A percentile compares a stretch with the other conserved stretches of the same genome.
These are phyloP conservation scores for Cataglyphis altisquamis DNA, from an alignment of 2,888 invertebrate species.

Conservation along the genomic window DNA sequence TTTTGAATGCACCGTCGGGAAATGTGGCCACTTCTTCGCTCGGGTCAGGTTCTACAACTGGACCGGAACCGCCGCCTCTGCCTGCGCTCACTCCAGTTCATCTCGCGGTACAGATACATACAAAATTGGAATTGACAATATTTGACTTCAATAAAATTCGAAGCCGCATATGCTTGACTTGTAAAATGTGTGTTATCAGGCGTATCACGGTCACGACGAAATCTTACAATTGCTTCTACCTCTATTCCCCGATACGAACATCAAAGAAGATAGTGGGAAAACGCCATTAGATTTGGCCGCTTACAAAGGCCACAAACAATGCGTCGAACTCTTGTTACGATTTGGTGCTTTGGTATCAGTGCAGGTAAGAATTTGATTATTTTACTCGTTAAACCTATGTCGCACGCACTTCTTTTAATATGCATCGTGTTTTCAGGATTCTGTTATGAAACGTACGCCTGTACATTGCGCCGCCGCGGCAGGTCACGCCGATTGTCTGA, in stretches of 20 bases:
- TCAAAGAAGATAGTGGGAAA: constrained; percentile 87
- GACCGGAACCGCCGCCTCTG: constrained; percentile 59
- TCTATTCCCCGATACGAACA: constrained; percentile 88
- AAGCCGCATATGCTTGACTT: background rate
- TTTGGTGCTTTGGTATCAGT: constrained; percentile 87
- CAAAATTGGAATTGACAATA: constrained; percentile 34
- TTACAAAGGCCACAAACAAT: constrained; percentile 87
- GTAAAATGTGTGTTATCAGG: constrained; percentile 76
- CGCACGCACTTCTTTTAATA: background rate
- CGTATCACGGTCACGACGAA: constrained; percentile 88
- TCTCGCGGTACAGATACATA: constrained; percentile 86
- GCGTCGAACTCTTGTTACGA: constrained; percentile 87
- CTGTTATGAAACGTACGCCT: constrained; percentile 85
- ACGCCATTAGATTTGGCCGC: constrained; percentile 89
- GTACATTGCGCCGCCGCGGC: constrained; percentile 87
- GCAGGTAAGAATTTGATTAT: constrained; percentile 59
- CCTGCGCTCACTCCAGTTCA: constrained; percentile 88
- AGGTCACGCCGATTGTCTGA: constrained; percentile 88
- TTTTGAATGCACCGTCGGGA: constrained; percentile 80
- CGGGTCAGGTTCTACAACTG: constrained; percentile 29
- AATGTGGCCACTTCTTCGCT: constrained; percentile 47
- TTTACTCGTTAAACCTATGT: background rate
- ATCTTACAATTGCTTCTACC: constrained; percentile 87
- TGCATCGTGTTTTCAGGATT: constrained; percentile 67
- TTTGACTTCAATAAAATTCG: background rate